Base-by-base conservation (phyloP, 2,797 vertebrate species). In the Acipenser transmontanus region DNA sequence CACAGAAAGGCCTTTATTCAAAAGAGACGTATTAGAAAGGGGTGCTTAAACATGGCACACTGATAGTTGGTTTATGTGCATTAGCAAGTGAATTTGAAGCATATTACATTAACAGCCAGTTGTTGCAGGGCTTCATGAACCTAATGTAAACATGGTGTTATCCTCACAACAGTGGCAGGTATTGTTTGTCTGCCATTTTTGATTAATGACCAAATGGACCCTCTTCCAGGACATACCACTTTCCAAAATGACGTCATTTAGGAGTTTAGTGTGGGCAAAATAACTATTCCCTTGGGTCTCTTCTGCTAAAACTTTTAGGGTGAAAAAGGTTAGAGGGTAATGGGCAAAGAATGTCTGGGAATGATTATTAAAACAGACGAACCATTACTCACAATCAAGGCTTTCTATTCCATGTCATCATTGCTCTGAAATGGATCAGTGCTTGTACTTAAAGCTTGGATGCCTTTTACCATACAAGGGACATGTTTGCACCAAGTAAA, bases 331-430 rank as follows among this genome's bases (percentile, higher is more conserved):
- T 73, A 84, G 69, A 73, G 70, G 65, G 65, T 77, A 76, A 78
- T 67, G 63, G 77, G 69, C 72, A 51, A 60, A 73, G 71, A 71
- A 80, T 78, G 80, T 84, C 84, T 89, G 87, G 81, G 65, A 81
- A 76, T 75, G 80, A 88, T 90, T 87, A 82, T 72, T 78, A 77
- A 77, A 73, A 77, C 69, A 77, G 80, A 80, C 69, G 68, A 81
- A 72, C 72, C 71, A 70, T 69, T 65, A 64, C 13, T 61, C 51
- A 69, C 49, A 17, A 52, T 68, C 52, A 74, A 71, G 78, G 77
- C 71, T 51, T 51, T 57, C 6, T 50, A 10, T 49, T 14, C 48
- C 65, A 57, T 13, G 34, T 34, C 34, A 34, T 34, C 34, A 34
- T 34, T 34, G 34, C 4, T 34, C 34, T 34, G 34, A 34, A 34